Evolutionary conservation across 2,797 vertebrate genomes (phyloP).

Genomic region (Phoeniculus purpureus): DNA sequence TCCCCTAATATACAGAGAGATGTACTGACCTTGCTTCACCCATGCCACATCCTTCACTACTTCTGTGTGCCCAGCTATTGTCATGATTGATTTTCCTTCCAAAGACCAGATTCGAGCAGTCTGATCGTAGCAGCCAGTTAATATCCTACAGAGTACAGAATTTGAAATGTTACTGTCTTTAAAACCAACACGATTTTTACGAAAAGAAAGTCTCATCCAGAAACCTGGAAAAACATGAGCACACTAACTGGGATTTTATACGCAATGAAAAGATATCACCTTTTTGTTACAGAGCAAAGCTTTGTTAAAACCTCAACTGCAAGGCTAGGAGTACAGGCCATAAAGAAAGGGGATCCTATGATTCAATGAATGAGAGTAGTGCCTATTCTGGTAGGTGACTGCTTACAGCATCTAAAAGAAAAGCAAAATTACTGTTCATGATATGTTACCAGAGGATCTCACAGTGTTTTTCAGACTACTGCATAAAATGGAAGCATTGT

Average conservation of each 20-base stretch:
- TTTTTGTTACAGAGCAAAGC: background rate
- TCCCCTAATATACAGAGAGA: background rate
- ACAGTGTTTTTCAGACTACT: background rate
- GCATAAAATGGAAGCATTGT: background rate
- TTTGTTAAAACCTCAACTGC: background rate
- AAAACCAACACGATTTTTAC: background rate
- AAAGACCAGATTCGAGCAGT: slow-evolving; percentile 92
- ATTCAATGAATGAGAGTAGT: background rate
- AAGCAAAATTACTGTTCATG: background rate
- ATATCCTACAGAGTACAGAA: slow-evolving; percentile 83
- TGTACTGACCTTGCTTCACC: slow-evolving; percentile 90
- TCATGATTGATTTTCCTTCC: slow-evolving; percentile 90
- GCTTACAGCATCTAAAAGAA: background rate
- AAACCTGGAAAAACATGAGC: background rate
- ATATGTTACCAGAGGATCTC: background rate
- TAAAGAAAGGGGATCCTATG: background rate
- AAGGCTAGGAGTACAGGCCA: background rate
- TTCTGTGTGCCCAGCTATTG: slow-evolving; percentile 90
- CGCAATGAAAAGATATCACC: too few species aligned
- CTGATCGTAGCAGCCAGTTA: slow-evolving; percentile 95
- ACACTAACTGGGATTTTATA: background rate
- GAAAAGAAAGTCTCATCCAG: background rate
- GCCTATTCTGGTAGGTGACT: background rate
- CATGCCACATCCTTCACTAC: slow-evolving; percentile 96
- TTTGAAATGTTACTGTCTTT: background rate